Evolutionary conservation across 2,888 invertebrate genomes (phyloP).

Genomic region (Apamea crenata): DNA sequence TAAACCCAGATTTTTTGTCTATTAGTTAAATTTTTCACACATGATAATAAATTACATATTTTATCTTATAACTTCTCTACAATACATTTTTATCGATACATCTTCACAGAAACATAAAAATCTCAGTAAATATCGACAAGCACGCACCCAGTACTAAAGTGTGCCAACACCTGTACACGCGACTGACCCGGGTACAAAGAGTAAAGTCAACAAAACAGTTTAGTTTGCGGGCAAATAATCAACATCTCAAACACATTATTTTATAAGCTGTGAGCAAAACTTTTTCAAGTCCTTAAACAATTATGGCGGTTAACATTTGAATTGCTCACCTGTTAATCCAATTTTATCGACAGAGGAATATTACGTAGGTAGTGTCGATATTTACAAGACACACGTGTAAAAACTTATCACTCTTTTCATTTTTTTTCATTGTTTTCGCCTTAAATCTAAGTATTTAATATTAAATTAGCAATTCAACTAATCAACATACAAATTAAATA

Average conservation of each 20-base stretch:
- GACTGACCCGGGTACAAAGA: conserved; percentile 19
- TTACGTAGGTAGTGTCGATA: not conserved
- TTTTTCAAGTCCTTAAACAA: not conserved
- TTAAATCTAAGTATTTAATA: too few relatives aligned
- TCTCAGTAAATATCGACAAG: conserved; percentile 24
- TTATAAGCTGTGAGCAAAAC: not conserved
- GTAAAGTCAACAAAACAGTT: conserved; percentile 17
- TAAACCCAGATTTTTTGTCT: not conserved
- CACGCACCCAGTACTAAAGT: conserved; percentile 48
- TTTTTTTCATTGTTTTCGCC: too few relatives aligned
- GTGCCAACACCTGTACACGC: conserved; percentile 63
- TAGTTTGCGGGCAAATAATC: not conserved
- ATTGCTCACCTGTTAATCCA: too few relatives aligned
- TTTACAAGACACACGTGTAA: not conserved
- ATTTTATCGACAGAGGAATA: too few relatives aligned
- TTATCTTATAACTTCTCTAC: not conserved
- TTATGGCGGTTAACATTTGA: too few relatives aligned
- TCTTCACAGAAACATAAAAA: conserved; percentile 8
- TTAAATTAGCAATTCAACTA: not conserved
- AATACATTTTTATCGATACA: not conserved
- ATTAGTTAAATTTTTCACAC: not conserved
- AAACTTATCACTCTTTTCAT: not conserved
- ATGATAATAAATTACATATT: not conserved
- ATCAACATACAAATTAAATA: not conserved
- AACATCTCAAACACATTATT: not conserved